Evolutionary conservation across 2,888 invertebrate species (phyloP), one percentile per base, ranked within the genome.

Genomic region (Tetramorium bicarinatum): DNA sequence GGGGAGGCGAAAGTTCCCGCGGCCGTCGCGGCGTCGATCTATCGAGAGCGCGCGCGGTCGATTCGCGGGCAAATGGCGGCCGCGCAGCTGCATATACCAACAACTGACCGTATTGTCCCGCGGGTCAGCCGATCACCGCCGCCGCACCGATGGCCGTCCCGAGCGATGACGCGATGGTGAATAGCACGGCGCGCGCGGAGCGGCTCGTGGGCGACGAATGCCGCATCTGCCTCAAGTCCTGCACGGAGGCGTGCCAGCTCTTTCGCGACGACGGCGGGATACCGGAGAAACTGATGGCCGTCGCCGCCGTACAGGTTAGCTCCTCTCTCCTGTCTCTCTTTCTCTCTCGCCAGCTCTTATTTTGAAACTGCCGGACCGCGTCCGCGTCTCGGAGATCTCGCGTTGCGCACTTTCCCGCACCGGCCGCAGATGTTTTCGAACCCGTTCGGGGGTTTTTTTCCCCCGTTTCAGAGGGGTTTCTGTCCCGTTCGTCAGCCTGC

Each of bases 291-390:
- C 87, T 94, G 75, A 93, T 93, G 93, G 92, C 92, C 54, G 89
- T 93, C 76, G 94, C 93, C 82, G 91, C 92, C 13, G 92, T 94
- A 75, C 93, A 94, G 94, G 94, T 94, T 93, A 93, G 92, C 79
- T 84, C 47, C 25, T 4, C 3, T 79, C 83, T 76, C 74, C 34
- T 34, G 18, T 38, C n/a, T n/a, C 18, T 62, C 77, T 71, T 9
- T 38, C 11, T n/a, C n/a, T 38, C n/a, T n/a, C 15, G 29, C 21
- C 47, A 13, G 21, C 29, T 49, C n/a, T 72, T 44, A 18, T 25
- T 64, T 52, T 61, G 38, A 67, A 81, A 34, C n/a, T 29, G 11
- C 1, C 13, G 6, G 15, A 77, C 25, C 15, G 21, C 8, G 1
- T 38, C 9, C n/a, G 38, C 6, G 6, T 11, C 1, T 15, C 21